Evolutionary conservation across 1,140 invertebrate genomes (phyloP).

Genomic region (Physella acuta): DNA sequence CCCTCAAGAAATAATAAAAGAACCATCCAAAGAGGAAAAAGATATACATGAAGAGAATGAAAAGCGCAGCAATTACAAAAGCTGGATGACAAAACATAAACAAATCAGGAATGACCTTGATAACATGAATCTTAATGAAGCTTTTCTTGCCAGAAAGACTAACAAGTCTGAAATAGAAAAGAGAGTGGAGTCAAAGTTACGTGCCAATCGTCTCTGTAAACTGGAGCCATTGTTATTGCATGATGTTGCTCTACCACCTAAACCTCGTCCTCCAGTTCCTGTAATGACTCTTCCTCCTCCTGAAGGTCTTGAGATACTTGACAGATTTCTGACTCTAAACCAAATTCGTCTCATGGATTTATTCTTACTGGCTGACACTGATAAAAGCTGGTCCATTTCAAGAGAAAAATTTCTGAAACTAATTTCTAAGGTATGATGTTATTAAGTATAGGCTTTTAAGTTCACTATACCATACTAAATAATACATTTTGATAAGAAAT

Average conservation of each 20-base stretch:
- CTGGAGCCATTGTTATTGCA: conserved; percentile 23
- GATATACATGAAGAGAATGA: conserved; percentile 31
- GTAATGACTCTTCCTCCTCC: conserved; percentile 40
- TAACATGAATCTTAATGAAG: conserved; percentile 48
- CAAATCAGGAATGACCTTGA: conserved; percentile 49
- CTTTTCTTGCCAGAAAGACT: conserved; percentile 47
- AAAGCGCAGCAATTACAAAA: conserved; percentile 42
- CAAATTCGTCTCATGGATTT: conserved; percentile 53
- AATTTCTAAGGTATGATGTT: conserved; percentile 45
- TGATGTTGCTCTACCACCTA: conserved; percentile 26
- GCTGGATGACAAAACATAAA: conserved; percentile 50
- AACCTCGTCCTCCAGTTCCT: conserved; percentile 25
- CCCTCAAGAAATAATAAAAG: conserved; percentile 25
- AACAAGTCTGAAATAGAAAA: conserved; percentile 51
- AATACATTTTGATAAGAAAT: too few species aligned
- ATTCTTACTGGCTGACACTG: conserved; percentile 49
- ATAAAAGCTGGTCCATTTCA: conserved; percentile 54
- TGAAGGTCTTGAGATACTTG: conserved; percentile 45
- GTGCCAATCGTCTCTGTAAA: conserved; percentile 18
- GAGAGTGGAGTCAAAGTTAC: conserved; percentile 40
- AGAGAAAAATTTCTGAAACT: conserved; percentile 48
- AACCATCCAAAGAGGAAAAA: conserved; percentile 31
- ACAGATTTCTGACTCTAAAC: conserved; percentile 45
- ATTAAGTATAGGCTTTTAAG: too few species aligned
- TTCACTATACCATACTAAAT: too few species aligned